Evolutionary conservation across 2,113 vertebrate species (phyloP).

Genomic region (Indicator indicator): DNA sequence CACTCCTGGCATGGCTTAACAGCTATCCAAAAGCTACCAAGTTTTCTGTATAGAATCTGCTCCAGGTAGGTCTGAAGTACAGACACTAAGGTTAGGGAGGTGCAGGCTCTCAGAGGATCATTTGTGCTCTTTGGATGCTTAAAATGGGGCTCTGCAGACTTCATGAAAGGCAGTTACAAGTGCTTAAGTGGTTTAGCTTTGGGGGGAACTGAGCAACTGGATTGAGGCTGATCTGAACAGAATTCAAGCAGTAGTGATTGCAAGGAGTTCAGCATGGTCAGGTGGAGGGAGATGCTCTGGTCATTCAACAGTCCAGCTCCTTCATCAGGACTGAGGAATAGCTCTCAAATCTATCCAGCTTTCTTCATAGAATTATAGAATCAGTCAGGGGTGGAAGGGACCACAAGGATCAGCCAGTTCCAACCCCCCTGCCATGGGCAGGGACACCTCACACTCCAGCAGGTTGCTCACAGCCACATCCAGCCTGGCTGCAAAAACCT

Average conservation of each 20-base stretch:
- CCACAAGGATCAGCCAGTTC: no score
- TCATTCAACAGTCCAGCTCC: background rate
- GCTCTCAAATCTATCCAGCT: background rate
- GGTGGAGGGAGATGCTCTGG: conserved; percentile 20
- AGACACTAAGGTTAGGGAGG: conserved; percentile 18
- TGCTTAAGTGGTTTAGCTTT: background rate
- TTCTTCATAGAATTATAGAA: background rate
- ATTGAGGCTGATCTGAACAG: background rate
- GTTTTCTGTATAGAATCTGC: conserved; percentile 61
- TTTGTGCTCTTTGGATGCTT: background rate
- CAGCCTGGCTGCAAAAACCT: no score
- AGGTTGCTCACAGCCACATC: no score
- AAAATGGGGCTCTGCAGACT: background rate
- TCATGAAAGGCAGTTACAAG: background rate
- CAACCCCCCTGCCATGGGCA: no score
- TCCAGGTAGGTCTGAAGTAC: conserved; percentile 54
- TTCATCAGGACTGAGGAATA: background rate
- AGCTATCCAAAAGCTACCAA: conserved; percentile 41
- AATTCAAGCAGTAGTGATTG: background rate
- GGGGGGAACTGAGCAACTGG: background rate
- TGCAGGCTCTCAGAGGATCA: background rate
- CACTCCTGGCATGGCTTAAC: conserved; percentile 34
- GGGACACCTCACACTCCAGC: no score
- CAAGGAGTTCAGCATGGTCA: background rate
- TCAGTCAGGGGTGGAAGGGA: no score